Evolutionary conservation across 1,140 invertebrate genomes (phyloP).

Genomic region (Macrocentrus cingulum): DNA sequence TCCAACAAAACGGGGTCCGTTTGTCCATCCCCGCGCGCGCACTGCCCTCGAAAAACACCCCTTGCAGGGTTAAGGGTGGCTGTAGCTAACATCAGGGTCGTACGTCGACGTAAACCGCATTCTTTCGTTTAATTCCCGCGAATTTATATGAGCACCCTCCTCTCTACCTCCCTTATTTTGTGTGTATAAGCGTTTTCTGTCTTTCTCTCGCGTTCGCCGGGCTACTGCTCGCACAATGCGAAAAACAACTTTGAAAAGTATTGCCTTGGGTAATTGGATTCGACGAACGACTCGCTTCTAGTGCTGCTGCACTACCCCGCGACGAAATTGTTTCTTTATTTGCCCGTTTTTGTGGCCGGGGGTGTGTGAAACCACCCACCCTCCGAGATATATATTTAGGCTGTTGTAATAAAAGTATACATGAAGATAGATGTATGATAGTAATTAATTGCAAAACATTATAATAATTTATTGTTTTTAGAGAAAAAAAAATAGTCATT

Average conservation of each 20-base stretch:
- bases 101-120: conserved; percentile 58
- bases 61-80: conserved; percentile 42
- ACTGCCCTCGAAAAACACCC: conserved; percentile 13
- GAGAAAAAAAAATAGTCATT: too few species aligned
- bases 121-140: conserved; percentile 61
- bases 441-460: too few species aligned
- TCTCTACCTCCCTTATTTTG: not conserved
- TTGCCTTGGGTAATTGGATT: conserved; percentile 28
- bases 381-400: too few species aligned
- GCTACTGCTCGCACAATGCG: not conserved
- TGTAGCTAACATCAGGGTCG: conserved; percentile 37
- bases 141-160: conserved; percentile 49
- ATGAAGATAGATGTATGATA: too few species aligned
- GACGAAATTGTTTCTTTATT: conserved; percentile 23
- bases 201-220: too few species aligned
- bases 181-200: not conserved
- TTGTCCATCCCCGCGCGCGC: conserved; percentile 34
- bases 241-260: conserved; percentile 29
- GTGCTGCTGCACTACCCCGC: not conserved
- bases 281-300: conserved; percentile 22
- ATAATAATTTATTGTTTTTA: too few species aligned
- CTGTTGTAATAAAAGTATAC: too few species aligned
- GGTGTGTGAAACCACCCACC: not conserved
- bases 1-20: conserved; percentile 50
- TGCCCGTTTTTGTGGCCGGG: conserved; percentile 6